phyloP scores from a whole-genome alignment of 2,888 invertebrate species.

The Rhamnusium bicolor region DNA sequence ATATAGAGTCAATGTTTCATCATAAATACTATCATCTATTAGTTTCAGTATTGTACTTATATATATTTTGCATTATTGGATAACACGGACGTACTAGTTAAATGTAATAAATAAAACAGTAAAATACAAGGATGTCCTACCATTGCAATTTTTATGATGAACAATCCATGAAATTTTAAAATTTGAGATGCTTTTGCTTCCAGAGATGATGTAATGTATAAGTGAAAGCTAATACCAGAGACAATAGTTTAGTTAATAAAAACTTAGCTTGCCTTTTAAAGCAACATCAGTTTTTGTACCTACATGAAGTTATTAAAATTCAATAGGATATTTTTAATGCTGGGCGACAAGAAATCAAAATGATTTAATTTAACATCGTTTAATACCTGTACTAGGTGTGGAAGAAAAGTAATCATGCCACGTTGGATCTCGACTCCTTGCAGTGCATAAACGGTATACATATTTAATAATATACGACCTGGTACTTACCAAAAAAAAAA shows the following conservation, averaged over 20 bases:
- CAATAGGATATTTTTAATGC: background rate
- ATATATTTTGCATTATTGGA: background rate
- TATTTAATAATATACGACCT: too few relatives aligned
- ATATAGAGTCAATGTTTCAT: too few relatives aligned
- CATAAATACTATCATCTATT: too few relatives aligned
- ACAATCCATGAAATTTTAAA: slow-evolving; percentile 9
- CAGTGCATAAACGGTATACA: too few relatives aligned
- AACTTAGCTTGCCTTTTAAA: slow-evolving; percentile 23
- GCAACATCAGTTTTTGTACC: slow-evolving; percentile 3
- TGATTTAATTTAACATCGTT: background rate
- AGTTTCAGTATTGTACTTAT: too few relatives aligned
- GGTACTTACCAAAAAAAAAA: too few relatives aligned
- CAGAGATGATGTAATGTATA: slow-evolving; percentile 10
- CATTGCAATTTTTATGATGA: background rate
- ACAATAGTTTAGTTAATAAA: slow-evolving; percentile 7
- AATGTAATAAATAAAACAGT: too few relatives aligned
- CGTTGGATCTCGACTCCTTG: too few relatives aligned
- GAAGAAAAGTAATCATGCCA: background rate
- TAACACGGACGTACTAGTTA: too few relatives aligned
- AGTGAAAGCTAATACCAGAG: slow-evolving; percentile 17
- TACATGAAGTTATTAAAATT: slow-evolving; percentile 7
- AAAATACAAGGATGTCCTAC: background rate
- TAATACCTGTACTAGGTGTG: background rate
- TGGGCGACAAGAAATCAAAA: background rate
- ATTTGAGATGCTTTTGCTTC: slow-evolving; percentile 18